Conservation (phyloP, 2,888 invertebrate species). For the Phragmatobia fuliginosa region DNA sequence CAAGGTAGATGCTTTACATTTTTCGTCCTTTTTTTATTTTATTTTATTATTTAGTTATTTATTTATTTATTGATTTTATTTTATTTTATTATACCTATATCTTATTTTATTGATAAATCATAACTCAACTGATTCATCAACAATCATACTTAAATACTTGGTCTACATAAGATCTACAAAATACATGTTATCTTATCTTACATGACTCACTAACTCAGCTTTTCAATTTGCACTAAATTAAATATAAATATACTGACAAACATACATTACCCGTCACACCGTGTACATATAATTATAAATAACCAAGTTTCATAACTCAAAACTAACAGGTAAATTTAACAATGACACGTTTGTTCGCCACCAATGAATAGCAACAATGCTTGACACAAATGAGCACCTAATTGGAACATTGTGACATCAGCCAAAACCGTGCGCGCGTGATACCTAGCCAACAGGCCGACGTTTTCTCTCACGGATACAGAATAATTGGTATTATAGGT, state of each 20-base stretch:
- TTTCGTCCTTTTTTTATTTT: no score
- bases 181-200: no score
- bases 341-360: constrained; percentile 75
- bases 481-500: constrained; percentile 52
- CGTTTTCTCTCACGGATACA: constrained; percentile 58
- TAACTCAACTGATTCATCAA: not conserved
- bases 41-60: no score
- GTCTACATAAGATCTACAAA: not conserved
- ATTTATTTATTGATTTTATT: no score
- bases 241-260: not conserved
- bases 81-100: no score
- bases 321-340: constrained; percentile 69
- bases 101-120: no score
- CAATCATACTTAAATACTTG: not conserved
- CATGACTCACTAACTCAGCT: not conserved
- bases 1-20: no score
- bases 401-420: constrained; percentile 83
- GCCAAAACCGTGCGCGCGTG: constrained; percentile 73
- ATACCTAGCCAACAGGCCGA: constrained; percentile 46
- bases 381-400: constrained; percentile 85
- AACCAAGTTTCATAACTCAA: constrained; percentile 54
- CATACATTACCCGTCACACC: not conserved
- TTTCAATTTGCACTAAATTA: not conserved
- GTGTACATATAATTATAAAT: constrained; percentile 23
- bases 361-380: constrained; percentile 80